Evolutionary conservation across 2,888 invertebrate species (phyloP), one percentile per base, ranked within the genome.

Genomic region (Eucera pruinosa): DNA sequence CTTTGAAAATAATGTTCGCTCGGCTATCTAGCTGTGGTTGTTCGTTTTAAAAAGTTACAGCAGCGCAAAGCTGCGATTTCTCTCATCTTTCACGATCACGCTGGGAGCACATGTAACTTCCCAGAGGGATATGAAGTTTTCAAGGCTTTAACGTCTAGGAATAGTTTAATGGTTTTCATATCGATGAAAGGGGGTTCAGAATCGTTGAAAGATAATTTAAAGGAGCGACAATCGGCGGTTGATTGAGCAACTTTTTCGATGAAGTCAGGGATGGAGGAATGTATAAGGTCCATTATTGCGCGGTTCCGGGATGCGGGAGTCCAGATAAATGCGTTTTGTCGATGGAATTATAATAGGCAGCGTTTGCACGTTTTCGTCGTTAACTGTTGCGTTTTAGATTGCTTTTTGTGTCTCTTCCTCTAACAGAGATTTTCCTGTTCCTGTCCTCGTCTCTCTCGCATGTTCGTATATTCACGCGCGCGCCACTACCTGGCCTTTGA

Each of bases 321-420:
- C 48, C 57, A 13, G 33, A 62, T 33, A 62, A 62, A 57, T 41
- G 57, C 36, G 57, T 68, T 54, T 43, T 41, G 45, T 20, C 57
- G 61, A 66, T 61, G 41, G 61, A 66, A 78, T 69, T 62, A 61
- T 66, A 76, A 64, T 62, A 67, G 52, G 18, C 25, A 13, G 23
- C 13, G 43, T 55, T 61, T 20, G 39, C 60, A n/a, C 52, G 43
- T 68, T 68, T 64, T 62, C 68, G 30, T 69, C 43, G 67, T 70
- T 76, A 69, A 78, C 70, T 77, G 57, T 66, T 41, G n/a, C 52
- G 45, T 70, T 77, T 77, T 62, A 55, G 33, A 54, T 58, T 15
- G 13, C 15, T 39, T 13, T 20, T 58, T 25, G n/a, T n/a, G n/a
- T n/a, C n/a, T n/a, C n/a, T n/a, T n/a, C n/a, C n/a, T n/a, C n/a